Evolutionary conservation across 1,140 invertebrate genomes (phyloP), one percentile per base, ranked within the genome.

Genomic region (Trachelipus rathkii): DNA sequence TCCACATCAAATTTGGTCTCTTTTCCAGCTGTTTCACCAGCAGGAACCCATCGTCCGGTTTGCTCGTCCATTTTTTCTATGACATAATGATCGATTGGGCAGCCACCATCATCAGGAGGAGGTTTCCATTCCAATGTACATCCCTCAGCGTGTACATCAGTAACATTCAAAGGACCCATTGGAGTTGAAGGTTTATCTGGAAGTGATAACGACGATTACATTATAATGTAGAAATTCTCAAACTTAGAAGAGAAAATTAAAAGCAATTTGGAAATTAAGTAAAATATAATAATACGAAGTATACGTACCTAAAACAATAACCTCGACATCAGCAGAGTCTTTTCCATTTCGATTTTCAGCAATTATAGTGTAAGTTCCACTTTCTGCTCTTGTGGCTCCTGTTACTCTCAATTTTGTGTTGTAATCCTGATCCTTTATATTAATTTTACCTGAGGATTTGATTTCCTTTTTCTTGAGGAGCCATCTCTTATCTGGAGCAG

Each of bases 31-130:
- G 94, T 95, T 88, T 96, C 93, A 0, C 93, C 94, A 21, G 92
- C 94, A 50, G 92, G 93, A 66, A 97, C 92, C 96, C 96, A 99
- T 53, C 93, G 88, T n/a, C 86, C 95, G 19, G 93, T 95, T 53
- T 91, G 90, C 84, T 96, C 92, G 85, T 98, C 96, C 88, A 96
- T 91, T 85, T 96, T 96, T 84, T 98, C 96, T 69, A 98, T 91
- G 15, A 95, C 85, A 83, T 98, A 99, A 77, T 92, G 93, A 15
- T 95, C 94, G 82, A 97, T 89, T 9, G 94, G 93, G 82, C 92
- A 90, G 10, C 94, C 94, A 45, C 94, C 94, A 83, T 97, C 94
- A 84, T 97, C 94, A 44, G 91, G 88, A 3, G 96, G 96, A 79
- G 94, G 93, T 81, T 91, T 93, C 95, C 95, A 97, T 5, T 89